Base-by-base conservation (phyloP, 2,797 vertebrate species). In the Trachops cirrhosus region DNA sequence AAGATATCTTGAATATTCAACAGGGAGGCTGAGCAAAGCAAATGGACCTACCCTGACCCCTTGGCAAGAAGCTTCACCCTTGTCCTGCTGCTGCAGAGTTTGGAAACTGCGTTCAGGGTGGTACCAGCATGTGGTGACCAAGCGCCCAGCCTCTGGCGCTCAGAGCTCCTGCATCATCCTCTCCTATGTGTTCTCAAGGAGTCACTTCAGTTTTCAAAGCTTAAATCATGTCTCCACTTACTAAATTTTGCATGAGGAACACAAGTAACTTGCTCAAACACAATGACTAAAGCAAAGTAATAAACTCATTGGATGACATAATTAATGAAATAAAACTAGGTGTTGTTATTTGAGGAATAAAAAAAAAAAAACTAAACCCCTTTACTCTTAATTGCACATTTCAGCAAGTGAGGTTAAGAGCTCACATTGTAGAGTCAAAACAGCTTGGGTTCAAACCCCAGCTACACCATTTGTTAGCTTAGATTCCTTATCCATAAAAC, bases 171-270 rank as follows among this genome's bases (percentile, higher is more conserved):
- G 2, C 14, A 6, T 24, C 16, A 0, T 29, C 44, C 11, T 19
- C 26, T 54, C 12, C 24, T 57, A 9, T 19, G 44, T 92, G 84
- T 54, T 11, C 50, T 75, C 46, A 22, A 48, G 21, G 64, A n/a
- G n/a, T 79, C 70, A 29, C 50, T 70, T 57, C 71, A 1, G n/a
- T 74, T 57, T 83, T 57, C 22, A 9, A 92, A 75, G 34, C 39
- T 91, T 75, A 70, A 62, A 44, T 85, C 52, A 22, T 48, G 9
- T 88, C 3, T 24, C 77, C 18, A 46, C 3, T 94, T 94, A 83
- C 89, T 86, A 3, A 18, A 52, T 90, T 75, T 67, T 93, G 83
- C 91, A 73, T 75, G 95, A 77, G 11, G 75, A 64, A 92, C 39
- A 57, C 86, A 79, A 34, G 70, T 90, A 92, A 82, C 77, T 67